phyloP scores from a whole-genome alignment of 2,797 vertebrate genomes.

The Poecilia gillii region DNA sequence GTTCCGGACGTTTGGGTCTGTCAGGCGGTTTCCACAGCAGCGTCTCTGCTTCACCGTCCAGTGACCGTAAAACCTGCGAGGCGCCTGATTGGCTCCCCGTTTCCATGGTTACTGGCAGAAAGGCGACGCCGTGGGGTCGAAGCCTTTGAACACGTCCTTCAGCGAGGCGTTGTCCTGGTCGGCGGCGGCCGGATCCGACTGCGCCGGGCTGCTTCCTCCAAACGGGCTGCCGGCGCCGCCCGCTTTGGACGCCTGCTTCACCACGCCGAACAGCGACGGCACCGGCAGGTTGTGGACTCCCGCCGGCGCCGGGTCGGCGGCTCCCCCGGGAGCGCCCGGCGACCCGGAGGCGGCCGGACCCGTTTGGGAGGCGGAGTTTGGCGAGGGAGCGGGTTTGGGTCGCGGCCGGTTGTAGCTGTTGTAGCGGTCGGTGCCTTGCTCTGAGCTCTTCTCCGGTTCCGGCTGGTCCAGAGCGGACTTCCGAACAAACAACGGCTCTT shows the following conservation, averaged over 20 bases:
- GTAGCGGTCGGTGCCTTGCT: conserved; percentile 86
- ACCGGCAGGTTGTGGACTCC: conserved; percentile 91
- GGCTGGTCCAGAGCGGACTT: conserved; percentile 92
- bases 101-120: conserved; percentile 89
- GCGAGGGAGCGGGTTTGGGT: conserved; percentile 80
- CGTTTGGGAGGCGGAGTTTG: conserved; percentile 57
- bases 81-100: background rate
- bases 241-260: conserved; percentile 84
- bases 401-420: conserved; percentile 95
- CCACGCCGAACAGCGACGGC: conserved; percentile 87
- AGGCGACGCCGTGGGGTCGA: conserved; percentile 95
- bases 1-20: conserved; percentile 15
- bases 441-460: conserved; percentile 78
- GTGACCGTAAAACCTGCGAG: conserved; percentile 44
- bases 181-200: conserved; percentile 63
- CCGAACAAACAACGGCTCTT: conserved; percentile 90
- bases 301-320: conserved; percentile 58
- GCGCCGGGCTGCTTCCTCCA: conserved; percentile 88
- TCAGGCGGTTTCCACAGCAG: conserved; percentile 33
- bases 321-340: conserved; percentile 33
- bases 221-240: conserved; percentile 88
- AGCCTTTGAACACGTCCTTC: conserved; percentile 97
- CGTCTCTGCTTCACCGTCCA: conserved; percentile 21
- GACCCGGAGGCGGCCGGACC: conserved; percentile 29
- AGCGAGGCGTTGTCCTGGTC: conserved; percentile 93